phyloP scores from a whole-genome alignment of 2,888 invertebrate species.

The Disparrhopalites patrizii region DNA sequence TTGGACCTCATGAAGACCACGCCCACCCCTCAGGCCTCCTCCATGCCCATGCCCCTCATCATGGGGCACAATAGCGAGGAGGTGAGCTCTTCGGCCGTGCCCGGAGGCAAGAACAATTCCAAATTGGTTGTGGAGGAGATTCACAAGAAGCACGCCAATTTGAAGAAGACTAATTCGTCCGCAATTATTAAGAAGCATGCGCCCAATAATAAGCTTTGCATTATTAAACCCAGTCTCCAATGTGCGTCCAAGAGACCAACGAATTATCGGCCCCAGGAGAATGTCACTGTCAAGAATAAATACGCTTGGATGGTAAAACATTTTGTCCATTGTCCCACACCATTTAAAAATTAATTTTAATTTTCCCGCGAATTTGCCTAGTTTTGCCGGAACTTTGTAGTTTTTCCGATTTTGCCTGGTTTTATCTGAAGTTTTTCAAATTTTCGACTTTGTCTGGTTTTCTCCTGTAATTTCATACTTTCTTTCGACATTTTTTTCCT shows the following conservation, averaged over 20 bases:
- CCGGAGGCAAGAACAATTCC: not conserved
- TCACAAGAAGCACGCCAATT: not conserved
- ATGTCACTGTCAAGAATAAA: constrained; percentile 17
- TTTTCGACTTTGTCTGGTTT: not conserved
- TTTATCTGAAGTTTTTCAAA: not conserved
- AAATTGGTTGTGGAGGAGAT: not conserved
- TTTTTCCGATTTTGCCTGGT: not conserved
- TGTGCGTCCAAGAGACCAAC: constrained; percentile 12
- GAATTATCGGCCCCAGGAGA: constrained; percentile 11
- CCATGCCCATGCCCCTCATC: not conserved
- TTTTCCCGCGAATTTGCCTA: not conserved
- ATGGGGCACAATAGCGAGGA: not conserved
- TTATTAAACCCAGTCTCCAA: constrained; percentile 17
- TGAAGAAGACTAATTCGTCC: not conserved
- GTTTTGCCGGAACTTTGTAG: not conserved
- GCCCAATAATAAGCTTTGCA: constrained; percentile 15
- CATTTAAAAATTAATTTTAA: not conserved
- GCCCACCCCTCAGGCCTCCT: not conserved
- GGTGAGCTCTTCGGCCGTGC: not conserved
- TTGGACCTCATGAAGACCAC: not conserved
- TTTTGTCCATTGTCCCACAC: not conserved
- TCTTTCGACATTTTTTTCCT: too few relatives aligned
- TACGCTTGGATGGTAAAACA: constrained; percentile 24
- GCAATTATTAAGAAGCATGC: constrained; percentile 15
- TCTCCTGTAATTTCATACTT: too few relatives aligned